Evolutionary conservation across 1,140 invertebrate species (phyloP).

Genomic region (Trichomalopsis sarcophagae): DNA sequence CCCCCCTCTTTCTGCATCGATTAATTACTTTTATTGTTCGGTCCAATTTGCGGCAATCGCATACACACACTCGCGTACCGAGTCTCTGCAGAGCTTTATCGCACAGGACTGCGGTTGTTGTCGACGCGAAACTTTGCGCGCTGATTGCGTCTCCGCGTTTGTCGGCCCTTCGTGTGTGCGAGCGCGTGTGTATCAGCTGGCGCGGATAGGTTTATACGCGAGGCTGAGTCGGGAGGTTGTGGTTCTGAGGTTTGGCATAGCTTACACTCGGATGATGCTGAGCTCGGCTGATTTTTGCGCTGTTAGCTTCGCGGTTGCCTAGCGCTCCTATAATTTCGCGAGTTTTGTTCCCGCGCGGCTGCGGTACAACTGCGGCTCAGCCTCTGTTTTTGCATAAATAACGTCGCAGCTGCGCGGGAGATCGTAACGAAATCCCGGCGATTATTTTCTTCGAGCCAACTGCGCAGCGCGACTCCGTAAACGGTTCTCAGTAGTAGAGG

Average conservation of each 20-base stretch:
- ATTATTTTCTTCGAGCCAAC: too few species aligned
- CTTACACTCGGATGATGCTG: neutral
- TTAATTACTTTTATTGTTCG: constrained; percentile 45
- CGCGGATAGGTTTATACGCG: neutral
- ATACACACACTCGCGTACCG: neutral
- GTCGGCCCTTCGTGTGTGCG: neutral
- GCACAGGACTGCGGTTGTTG: neutral
- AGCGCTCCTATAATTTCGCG: neutral
- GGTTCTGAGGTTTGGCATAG: neutral
- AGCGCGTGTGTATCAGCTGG: neutral
- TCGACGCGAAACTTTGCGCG: neutral
- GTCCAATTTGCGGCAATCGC: constrained; percentile 18
- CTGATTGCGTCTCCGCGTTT: neutral
- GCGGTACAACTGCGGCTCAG: neutral
- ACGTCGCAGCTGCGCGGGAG: neutral
- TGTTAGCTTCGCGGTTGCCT: neutral
- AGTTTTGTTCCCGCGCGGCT: neutral
- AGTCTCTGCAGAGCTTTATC: neutral
- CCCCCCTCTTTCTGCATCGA: constrained; percentile 1
- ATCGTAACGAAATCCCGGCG: too few species aligned
- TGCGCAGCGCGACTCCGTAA: neutral
- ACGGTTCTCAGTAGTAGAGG: neutral
- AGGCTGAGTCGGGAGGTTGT: neutral
- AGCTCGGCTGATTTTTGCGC: neutral
- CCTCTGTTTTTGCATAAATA: neutral